These are phyloP conservation scores for Pseudococcus viburni DNA, from an alignment of 2,888 invertebrate genomes.

Conservation along the genomic window DNA sequence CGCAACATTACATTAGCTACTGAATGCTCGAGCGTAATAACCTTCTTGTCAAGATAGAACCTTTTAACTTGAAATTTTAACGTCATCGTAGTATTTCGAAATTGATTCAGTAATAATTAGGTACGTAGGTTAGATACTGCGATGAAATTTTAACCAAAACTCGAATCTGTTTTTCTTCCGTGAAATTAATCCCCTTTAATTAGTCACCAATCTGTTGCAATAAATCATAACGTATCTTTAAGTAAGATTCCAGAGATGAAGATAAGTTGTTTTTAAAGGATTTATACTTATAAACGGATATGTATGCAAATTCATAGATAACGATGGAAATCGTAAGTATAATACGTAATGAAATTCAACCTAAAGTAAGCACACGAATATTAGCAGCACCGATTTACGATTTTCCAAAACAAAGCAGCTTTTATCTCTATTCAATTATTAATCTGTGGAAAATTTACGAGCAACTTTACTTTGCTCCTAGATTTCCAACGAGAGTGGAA, in stretches of 20 bases:
- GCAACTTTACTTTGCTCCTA: background rate
- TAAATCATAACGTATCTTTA: background rate
- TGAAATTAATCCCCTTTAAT: conserved; percentile 16
- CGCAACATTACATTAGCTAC: background rate
- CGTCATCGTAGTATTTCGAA: too few relatives aligned
- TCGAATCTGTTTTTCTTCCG: background rate
- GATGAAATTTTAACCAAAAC: background rate
- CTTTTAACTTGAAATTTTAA: too few relatives aligned
- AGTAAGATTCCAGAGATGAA: background rate
- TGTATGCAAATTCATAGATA: conserved; percentile 7
- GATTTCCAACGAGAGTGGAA: background rate
- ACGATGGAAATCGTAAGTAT: background rate
- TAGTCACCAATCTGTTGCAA: conserved; percentile 12
- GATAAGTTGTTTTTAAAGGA: conserved; percentile 12
- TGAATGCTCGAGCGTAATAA: background rate
- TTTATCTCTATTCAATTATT: conserved; percentile 22
- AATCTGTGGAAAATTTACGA: conserved; percentile 22
- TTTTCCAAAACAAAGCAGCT: background rate
- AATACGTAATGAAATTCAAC: background rate
- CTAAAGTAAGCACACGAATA: background rate
- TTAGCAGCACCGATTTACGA: background rate
- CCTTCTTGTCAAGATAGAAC: background rate
- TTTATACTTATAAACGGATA: background rate
- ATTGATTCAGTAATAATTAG: too few relatives aligned
- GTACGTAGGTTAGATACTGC: too few relatives aligned